These are phyloP conservation scores for Globia sparganii DNA, from an alignment of 2,888 invertebrate species.

Conservation along the genomic window DNA sequence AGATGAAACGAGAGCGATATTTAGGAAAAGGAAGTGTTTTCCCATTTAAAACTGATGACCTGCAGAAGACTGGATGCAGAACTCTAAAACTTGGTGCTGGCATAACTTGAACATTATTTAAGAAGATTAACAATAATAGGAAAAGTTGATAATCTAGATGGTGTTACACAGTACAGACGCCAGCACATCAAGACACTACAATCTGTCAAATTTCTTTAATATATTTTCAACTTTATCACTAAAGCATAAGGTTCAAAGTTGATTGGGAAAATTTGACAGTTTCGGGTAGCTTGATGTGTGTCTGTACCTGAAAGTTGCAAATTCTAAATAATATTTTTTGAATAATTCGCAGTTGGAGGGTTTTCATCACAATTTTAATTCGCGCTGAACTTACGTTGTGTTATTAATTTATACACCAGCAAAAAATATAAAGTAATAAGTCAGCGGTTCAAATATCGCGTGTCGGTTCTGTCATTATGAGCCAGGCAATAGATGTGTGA, in stretches of 20 bases:
- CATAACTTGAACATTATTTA: neutral
- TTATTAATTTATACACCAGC: neutral
- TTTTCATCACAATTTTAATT: slow-evolving; percentile 1
- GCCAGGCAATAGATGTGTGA: neutral
- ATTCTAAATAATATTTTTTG: too few relatives aligned
- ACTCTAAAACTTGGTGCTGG: neutral
- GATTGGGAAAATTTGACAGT: too few relatives aligned
- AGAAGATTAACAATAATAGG: neutral
- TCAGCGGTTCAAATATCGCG: slow-evolving; percentile 10
- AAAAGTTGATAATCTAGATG: neutral
- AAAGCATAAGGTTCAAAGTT: too few relatives aligned
- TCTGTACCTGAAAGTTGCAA: neutral
- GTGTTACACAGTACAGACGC: neutral
- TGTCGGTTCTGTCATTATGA: slow-evolving; percentile 8
- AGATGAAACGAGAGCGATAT: slow-evolving; percentile 24
- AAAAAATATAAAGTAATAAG: slow-evolving; percentile 17
- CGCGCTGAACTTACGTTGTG: neutral
- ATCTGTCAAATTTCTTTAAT: too few relatives aligned
- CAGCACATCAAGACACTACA: too few relatives aligned
- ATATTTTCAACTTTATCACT: too few relatives aligned
- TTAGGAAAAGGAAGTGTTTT: neutral
- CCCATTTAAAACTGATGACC: neutral
- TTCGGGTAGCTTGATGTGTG: too few relatives aligned
- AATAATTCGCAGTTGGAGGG: neutral
- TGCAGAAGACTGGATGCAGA: neutral